phyloP scores from a whole-genome alignment of 2,797 vertebrate genomes.

The Catharus ustulatus region DNA sequence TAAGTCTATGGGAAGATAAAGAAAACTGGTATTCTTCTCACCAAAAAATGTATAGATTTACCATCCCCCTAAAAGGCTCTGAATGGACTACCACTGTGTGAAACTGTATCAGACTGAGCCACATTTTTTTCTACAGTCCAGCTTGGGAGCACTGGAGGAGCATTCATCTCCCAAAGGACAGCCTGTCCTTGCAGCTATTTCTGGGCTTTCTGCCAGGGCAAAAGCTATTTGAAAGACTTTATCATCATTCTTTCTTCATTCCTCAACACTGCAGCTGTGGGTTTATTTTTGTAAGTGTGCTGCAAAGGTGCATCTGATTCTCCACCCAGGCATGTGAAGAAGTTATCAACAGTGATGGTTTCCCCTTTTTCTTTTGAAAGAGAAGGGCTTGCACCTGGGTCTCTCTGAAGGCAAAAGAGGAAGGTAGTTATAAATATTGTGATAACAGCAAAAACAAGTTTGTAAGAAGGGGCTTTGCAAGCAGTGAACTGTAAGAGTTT shows the following conservation, averaged over 20 bases:
- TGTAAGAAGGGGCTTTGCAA: not conserved
- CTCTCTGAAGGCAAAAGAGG: not conserved
- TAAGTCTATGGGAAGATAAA: not conserved
- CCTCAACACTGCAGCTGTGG: conserved; percentile 6
- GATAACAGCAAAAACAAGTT: not conserved
- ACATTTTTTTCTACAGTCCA: not conserved
- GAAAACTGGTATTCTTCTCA: not conserved
- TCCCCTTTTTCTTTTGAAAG: not conserved
- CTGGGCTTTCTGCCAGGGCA: conserved; percentile 49
- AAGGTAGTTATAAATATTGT: not conserved
- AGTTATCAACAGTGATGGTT: not conserved
- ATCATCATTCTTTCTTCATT: not conserved
- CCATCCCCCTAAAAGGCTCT: not conserved
- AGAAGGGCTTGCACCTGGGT: not conserved
- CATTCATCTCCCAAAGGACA: conserved; percentile 20
- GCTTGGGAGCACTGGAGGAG: not conserved
- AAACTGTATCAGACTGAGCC: not conserved
- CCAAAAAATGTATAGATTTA: not conserved
- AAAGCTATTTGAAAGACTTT: conserved; percentile 35
- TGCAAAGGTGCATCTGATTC: conserved; percentile 8
- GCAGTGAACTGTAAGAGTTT: not conserved
- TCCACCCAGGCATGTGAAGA: not conserved
- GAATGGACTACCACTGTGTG: not conserved
- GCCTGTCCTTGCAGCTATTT: conserved; percentile 42
- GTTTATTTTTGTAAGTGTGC: not conserved